A percentile compares a stretch with the other conserved stretches of the same genome.
Evolutionary conservation across 2,888 invertebrate genomes (phyloP).

Genomic region (Caenorhabditis macrosperma): DNA sequence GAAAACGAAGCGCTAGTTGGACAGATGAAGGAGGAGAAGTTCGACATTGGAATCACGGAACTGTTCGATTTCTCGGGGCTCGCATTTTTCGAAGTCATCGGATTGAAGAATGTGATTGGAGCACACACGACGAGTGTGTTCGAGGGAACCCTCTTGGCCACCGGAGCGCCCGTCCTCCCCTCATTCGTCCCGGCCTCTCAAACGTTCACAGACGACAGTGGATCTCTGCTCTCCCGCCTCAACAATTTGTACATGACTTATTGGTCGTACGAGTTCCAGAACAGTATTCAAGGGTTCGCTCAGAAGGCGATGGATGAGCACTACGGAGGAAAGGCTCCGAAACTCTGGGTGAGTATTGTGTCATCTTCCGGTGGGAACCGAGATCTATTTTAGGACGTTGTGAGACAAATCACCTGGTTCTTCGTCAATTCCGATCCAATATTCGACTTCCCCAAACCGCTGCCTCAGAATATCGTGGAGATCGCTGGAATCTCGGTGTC

Average conservation of each 20-base stretch:
- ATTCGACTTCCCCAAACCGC: slow-evolving; percentile 69
- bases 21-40: slow-evolving; percentile 56
- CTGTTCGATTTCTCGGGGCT: slow-evolving; percentile 61
- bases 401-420: slow-evolving; percentile 58
- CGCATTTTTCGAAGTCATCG: slow-evolving; percentile 59
- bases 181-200: slow-evolving; percentile 65
- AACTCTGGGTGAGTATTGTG: slow-evolving; percentile 43
- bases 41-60: slow-evolving; percentile 58
- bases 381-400: slow-evolving; percentile 52
- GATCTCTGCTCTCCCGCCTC: slow-evolving; percentile 45
- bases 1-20: slow-evolving; percentile 31
- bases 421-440: slow-evolving; percentile 69
- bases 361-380: not conserved
- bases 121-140: slow-evolving; percentile 58
- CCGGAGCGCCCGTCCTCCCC: slow-evolving; percentile 59
- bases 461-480: slow-evolving; percentile 64
- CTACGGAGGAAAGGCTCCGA: slow-evolving; percentile 35
- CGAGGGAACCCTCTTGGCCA: slow-evolving; percentile 60
- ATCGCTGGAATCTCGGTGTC: slow-evolving; percentile 65
- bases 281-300: slow-evolving; percentile 32
- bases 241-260: slow-evolving; percentile 56
- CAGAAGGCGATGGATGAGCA: slow-evolving; percentile 57
- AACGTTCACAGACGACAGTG: slow-evolving; percentile 58
- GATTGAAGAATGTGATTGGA: slow-evolving; percentile 60
- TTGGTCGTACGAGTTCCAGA: slow-evolving; percentile 57